phyloP scores from a whole-genome alignment of 1,140 invertebrate species.

The Riptortus pedestris region DNA sequence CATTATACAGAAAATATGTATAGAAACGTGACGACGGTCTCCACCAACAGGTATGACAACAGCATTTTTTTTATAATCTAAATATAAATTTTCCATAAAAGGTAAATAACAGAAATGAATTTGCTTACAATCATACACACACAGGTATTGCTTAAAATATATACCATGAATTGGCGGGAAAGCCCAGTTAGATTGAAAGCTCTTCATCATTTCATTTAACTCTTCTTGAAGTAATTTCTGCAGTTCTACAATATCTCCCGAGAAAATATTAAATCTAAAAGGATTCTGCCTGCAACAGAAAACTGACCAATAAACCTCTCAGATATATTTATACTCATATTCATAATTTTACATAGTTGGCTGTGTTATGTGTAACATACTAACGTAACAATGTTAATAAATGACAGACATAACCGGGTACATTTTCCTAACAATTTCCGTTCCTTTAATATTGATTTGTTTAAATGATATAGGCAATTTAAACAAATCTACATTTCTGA shows the following conservation, averaged over 20 bases:
- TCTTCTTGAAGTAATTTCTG: slow-evolving; percentile 2
- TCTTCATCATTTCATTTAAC: slow-evolving; percentile 4
- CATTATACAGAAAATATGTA: too few species aligned
- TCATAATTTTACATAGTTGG: not conserved
- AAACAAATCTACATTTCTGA: not conserved
- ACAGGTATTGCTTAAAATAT: too few species aligned
- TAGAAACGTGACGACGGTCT: too few species aligned
- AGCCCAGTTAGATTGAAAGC: not conserved
- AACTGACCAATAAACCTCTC: not conserved
- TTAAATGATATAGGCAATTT: not conserved
- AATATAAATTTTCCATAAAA: not conserved
- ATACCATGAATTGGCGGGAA: too few species aligned
- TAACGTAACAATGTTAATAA: too few species aligned
- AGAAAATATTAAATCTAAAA: not conserved
- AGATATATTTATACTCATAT: not conserved
- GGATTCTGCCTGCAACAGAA: not conserved
- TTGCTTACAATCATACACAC: too few species aligned
- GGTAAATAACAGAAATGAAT: too few species aligned
- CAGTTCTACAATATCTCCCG: not conserved
- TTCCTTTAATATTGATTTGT: not conserved
- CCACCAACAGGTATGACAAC: too few species aligned
- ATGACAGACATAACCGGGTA: too few species aligned
- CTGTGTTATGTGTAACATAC: not conserved
- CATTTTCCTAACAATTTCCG: not conserved
- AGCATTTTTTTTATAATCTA: too few species aligned